Percentiles rank a stretch among this genome's conserved stretches.
Evolutionary conservation across 2,888 invertebrate genomes (phyloP).

Genomic region (Dyspetes luteomarginatus): DNA sequence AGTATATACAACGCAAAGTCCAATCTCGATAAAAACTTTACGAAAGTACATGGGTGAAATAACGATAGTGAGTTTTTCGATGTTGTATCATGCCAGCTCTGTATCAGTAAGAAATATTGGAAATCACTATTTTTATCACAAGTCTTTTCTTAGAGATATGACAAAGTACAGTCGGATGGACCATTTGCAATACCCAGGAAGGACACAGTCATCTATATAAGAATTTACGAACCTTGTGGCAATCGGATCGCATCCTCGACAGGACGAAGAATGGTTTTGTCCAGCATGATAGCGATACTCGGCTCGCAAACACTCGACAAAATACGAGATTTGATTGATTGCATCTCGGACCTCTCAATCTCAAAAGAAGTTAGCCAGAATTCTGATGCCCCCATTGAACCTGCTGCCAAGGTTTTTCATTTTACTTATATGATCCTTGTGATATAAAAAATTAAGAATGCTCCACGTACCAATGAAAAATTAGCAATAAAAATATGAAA

Average conservation of each 20-base stretch:
- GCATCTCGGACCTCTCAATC: constrained; percentile 88
- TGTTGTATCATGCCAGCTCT: constrained; percentile 24
- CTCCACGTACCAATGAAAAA: too few relatives aligned
- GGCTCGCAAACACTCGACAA: constrained; percentile 88
- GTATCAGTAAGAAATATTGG: neutral
- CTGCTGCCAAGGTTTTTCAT: constrained; percentile 57
- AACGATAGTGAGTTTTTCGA: constrained; percentile 73
- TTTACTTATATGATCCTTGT: too few relatives aligned
- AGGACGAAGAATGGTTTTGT: constrained; percentile 58
- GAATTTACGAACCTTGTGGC: constrained; percentile 84
- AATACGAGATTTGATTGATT: constrained; percentile 90
- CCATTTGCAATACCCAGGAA: constrained; percentile 73
- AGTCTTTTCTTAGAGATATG: constrained; percentile 69
- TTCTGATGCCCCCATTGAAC: constrained; percentile 77
- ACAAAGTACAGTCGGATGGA: constrained; percentile 34
- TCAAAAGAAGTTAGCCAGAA: constrained; percentile 86
- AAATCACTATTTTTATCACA: neutral
- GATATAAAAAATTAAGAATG: too few relatives aligned
- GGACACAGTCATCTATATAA: constrained; percentile 83
- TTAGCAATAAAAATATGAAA: too few relatives aligned
- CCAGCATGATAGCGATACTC: constrained; percentile 86
- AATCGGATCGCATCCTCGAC: constrained; percentile 62
- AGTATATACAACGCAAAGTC: constrained; percentile 67
- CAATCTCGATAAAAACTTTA: constrained; percentile 4
- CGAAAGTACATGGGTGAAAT: constrained; percentile 76